phyloP scores from a whole-genome alignment of 2,888 invertebrate species.

The Podotricha telesiphe region DNA sequence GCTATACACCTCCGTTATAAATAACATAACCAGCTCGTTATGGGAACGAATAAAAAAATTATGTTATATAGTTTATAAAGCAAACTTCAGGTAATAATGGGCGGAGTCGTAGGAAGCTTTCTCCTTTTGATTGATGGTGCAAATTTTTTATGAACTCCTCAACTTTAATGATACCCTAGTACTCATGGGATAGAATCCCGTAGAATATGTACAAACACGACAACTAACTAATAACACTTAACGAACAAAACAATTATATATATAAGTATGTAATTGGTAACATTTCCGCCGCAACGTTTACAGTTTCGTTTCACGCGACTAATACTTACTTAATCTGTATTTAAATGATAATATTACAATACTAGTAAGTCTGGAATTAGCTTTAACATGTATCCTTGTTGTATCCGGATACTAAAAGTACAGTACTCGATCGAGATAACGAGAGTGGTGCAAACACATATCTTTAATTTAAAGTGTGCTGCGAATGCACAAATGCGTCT shows the following conservation, averaged over 20 bases:
- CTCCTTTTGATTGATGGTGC: conserved; percentile 8
- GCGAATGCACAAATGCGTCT: background rate
- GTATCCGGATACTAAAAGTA: background rate
- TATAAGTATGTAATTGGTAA: no score
- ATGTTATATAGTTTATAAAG: conserved; percentile 17
- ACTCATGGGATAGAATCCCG: conserved; percentile 18
- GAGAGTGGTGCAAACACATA: background rate
- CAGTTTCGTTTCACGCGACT: no score
- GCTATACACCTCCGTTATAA: conserved; percentile 2
- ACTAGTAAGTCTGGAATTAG: background rate
- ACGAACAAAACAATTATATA: no score
- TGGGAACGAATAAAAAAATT: conserved; percentile 8
- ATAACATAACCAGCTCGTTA: conserved; percentile 2
- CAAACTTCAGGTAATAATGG: conserved; percentile 13
- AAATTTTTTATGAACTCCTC: conserved; percentile 16
- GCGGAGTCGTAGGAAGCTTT: conserved; percentile 11
- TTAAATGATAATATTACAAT: no score
- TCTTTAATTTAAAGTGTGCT: background rate
- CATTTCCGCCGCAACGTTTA: no score
- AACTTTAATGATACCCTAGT: conserved; percentile 24
- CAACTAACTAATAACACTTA: background rate
- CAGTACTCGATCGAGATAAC: background rate
- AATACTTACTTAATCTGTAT: no score
- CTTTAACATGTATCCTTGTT: background rate
- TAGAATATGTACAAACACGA: background rate